A percentile compares a stretch with the other conserved stretches of the same genome.
Conservation (phyloP, 2,113 vertebrate species). For the Tretioscincus oriximinensis region DNA sequence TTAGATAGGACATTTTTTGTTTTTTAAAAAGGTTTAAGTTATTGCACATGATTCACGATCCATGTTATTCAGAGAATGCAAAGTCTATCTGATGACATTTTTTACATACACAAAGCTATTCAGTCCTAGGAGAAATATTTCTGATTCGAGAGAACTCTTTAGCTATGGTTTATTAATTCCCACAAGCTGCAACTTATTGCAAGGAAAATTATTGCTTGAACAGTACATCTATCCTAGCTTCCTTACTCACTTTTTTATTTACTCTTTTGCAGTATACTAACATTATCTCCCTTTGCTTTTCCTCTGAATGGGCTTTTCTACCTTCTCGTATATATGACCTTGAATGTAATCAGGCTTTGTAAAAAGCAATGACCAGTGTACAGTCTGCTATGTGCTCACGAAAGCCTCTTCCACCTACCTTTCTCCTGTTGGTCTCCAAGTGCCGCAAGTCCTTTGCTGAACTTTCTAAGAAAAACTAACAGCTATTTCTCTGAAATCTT, state of each 20-base stretch:
- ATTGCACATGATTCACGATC: conserved; percentile 14
- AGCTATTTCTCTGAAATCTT: background rate
- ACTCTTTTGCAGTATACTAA: conserved; percentile 14
- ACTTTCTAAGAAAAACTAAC: no score
- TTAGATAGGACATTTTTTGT: conserved; percentile 23
- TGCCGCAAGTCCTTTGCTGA: no score
- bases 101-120: conserved; percentile 17
- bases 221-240: conserved; percentile 29
- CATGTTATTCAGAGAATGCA: conserved; percentile 12
- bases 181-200: conserved; percentile 34
- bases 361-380: background rate
- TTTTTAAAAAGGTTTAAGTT: conserved; percentile 23
- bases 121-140: conserved; percentile 8
- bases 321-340: background rate
- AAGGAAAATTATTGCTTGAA: conserved; percentile 33
- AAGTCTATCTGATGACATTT: conserved; percentile 29
- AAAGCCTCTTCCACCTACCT: no score
- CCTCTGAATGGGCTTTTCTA: conserved; percentile 5
- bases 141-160: conserved; percentile 29
- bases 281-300: conserved; percentile 23
- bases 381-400: no score
- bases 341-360: background rate
- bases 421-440: no score
- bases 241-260: background rate
- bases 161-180: conserved; percentile 35